Evolutionary conservation across 2,888 invertebrate genomes (phyloP), one percentile per base, ranked within the genome.

Genomic region (Himalopsyche anomala): DNA sequence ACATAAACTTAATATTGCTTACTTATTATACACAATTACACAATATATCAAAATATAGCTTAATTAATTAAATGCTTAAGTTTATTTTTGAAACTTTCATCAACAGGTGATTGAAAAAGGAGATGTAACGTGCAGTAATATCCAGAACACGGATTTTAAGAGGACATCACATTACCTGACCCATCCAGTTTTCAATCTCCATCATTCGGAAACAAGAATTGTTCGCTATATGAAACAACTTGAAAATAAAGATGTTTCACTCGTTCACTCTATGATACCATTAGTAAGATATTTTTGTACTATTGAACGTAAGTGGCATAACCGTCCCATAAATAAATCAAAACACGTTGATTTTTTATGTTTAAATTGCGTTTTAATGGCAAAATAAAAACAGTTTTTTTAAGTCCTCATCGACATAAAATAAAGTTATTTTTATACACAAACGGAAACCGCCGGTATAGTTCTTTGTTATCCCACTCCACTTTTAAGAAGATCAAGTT

Each of bases 231-330:
- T 99, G 98, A 99, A 99, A 91, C 95, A 95, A 38, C 93, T 99
- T 89, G 99, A 99, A 92, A 99, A 99, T 91, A 99, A 99, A 92
- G 99, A 99, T 90, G 94, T 99, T 79, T 99, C 99, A 0, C 93
- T 99, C 81, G 99, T 99, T 0, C 99, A 99, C 91, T 99, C 99
- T 2, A 99, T 99, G 99, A 99, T 99, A 90, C 99, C 99, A 2
- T 93, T 99, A 91, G 96, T 96, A 82, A 83, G 54, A 19, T 28
- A 19, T 19, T 51, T 74, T 19, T 12, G 9, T 4, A 74, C 3
- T 74, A 36, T 38, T 12, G 12, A 12, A 74, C 28, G 38, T 19
- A 3, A 19, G 5, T n/a, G 2, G 51, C 15, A 74, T 38, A 19
- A 12, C 28, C 4, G 11, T 4, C 4, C 4, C 11, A 4, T 74